A percentile compares a stretch with the other conserved stretches of the same genome.
Conservation (phyloP, 2,797 vertebrate species). For the Pseudochromis fuscus region DNA sequence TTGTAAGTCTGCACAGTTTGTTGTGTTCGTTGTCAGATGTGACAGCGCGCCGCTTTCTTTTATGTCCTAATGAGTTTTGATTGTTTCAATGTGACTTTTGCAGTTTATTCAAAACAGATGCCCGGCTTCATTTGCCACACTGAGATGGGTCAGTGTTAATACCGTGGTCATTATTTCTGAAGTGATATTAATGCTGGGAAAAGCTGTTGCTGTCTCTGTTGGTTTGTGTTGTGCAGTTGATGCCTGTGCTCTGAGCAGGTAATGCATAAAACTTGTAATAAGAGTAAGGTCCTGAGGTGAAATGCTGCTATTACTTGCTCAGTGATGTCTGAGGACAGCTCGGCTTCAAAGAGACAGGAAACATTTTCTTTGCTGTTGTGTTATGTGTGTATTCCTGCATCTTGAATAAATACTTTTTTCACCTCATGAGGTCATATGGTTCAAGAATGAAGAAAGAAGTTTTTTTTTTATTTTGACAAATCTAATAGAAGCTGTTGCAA, state of each 20-base stretch:
- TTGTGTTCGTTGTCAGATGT: slow-evolving; percentile 30
- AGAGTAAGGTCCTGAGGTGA: slow-evolving; percentile 23
- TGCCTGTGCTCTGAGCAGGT: slow-evolving; percentile 12
- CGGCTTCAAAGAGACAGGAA: slow-evolving; percentile 7
- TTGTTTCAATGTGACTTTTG: slow-evolving; percentile 25
- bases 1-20: slow-evolving; percentile 35
- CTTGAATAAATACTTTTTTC: background rate
- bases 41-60: slow-evolving; percentile 27
- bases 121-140: slow-evolving; percentile 11
- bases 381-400: slow-evolving; percentile 1
- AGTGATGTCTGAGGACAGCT: slow-evolving; percentile 16
- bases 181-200: slow-evolving; percentile 1
- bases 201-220: slow-evolving; percentile 26
- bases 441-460: slow-evolving; percentile 12
- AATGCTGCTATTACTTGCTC: slow-evolving; percentile 11
- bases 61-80: slow-evolving; percentile 6
- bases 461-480: slow-evolving; percentile 18
- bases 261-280: slow-evolving; percentile 13
- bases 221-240: slow-evolving; percentile 11
- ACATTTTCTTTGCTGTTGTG: slow-evolving; percentile 12
- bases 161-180: slow-evolving; percentile 9
- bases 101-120: slow-evolving; percentile 23
- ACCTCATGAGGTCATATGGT: background rate
- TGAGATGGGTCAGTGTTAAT: slow-evolving; percentile 8
- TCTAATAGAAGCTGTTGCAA: slow-evolving; percentile 13